These are phyloP conservation scores for Thamnaconus septentrionalis DNA, from an alignment of 2,113 vertebrate species.

Conservation along the genomic window DNA sequence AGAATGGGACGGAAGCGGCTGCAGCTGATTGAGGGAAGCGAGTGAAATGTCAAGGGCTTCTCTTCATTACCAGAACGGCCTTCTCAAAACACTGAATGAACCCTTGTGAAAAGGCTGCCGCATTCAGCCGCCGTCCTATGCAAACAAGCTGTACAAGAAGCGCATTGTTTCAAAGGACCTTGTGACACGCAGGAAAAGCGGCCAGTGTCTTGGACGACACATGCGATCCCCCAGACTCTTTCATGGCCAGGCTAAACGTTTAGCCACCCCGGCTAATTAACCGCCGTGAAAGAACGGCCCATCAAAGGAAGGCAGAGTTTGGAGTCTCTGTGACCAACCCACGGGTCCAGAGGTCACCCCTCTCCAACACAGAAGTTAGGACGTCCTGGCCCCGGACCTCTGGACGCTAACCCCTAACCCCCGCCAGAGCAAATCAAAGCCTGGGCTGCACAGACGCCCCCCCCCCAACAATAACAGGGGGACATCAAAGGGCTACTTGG, in stretches of 20 bases:
- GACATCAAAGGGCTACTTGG: slow-evolving; percentile 75
- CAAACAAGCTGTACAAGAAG: slow-evolving; percentile 75
- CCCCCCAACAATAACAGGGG: slow-evolving; percentile 75
- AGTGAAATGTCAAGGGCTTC: slow-evolving; percentile 69
- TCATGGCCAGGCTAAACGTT: slow-evolving; percentile 78
- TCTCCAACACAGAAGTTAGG: slow-evolving; percentile 75
- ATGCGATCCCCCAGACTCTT: slow-evolving; percentile 68
- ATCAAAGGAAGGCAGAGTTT: slow-evolving; percentile 74
- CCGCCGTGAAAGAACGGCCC: slow-evolving; percentile 71
- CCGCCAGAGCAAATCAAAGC: slow-evolving; percentile 76
- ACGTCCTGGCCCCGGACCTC: slow-evolving; percentile 71
- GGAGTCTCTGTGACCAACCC: slow-evolving; percentile 67
- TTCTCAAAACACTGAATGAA: slow-evolving; percentile 55
- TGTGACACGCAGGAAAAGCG: slow-evolving; percentile 66
- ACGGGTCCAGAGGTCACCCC: slow-evolving; percentile 74
- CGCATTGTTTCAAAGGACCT: slow-evolving; percentile 75
- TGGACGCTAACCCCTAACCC: slow-evolving; percentile 79
- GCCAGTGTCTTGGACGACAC: slow-evolving; percentile 72
- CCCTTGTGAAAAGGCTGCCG: slow-evolving; percentile 54
- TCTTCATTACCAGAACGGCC: slow-evolving; percentile 50
- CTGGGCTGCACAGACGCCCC: slow-evolving; percentile 63
- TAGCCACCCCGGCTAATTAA: slow-evolving; percentile 80
- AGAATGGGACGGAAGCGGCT: slow-evolving; percentile 34
- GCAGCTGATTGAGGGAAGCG: slow-evolving; percentile 52
- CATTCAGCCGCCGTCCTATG: slow-evolving; percentile 59